Conservation (phyloP, 2,113 vertebrate genomes). For the Ariopsis seemanni region DNA sequence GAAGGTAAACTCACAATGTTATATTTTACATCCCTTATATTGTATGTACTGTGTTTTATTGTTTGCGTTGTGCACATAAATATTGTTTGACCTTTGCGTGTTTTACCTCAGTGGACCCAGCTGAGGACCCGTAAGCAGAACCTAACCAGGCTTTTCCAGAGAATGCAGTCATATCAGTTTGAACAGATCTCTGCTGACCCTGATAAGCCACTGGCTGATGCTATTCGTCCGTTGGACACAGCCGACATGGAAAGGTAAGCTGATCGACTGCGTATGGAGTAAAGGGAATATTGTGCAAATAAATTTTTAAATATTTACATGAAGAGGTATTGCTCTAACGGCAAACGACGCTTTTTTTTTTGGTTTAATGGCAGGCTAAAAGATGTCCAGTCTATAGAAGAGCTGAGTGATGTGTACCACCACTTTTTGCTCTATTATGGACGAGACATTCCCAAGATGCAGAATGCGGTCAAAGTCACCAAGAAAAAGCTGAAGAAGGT, state of each 20-base stretch:
- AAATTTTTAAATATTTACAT: background rate
- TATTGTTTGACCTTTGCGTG: background rate
- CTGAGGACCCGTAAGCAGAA: conserved; percentile 96
- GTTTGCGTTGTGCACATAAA: background rate
- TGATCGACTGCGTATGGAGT: background rate
- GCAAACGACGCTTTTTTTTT: background rate
- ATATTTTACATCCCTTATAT: background rate
- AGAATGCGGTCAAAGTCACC: conserved; percentile 87
- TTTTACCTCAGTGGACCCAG: conserved; percentile 86
- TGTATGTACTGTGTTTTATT: background rate
- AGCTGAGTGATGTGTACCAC: conserved; percentile 94
- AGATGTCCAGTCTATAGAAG: conserved; percentile 95
- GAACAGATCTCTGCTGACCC: conserved; percentile 98
- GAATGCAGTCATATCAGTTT: conserved; percentile 97
- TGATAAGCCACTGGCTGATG: conserved; percentile 95
- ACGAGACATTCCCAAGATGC: conserved; percentile 97
- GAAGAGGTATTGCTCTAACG: background rate
- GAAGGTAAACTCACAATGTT: conserved; percentile 78
- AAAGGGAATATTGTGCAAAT: background rate
- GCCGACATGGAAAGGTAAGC: conserved; percentile 91
- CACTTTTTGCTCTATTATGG: conserved; percentile 98
- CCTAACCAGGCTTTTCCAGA: conserved; percentile 91
- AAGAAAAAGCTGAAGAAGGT: conserved; percentile 90
- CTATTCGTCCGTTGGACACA: conserved; percentile 92
- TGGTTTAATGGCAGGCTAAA: conserved; percentile 76